A percentile compares a stretch with the other conserved stretches of the same genome.
Evolutionary conservation across 2,888 invertebrate species (phyloP).

Genomic region (Pandemis heparana): DNA sequence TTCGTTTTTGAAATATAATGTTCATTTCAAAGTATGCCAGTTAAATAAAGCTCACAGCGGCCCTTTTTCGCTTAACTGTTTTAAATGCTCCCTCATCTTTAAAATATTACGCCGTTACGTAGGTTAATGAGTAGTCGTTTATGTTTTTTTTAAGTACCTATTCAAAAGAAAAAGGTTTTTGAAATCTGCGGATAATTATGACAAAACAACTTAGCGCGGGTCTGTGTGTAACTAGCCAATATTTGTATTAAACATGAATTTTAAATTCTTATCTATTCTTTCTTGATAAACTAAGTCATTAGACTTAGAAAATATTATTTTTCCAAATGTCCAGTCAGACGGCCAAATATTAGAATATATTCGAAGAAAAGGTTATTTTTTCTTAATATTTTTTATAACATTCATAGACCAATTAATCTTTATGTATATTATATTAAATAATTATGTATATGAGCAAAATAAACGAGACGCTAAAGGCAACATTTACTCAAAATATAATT

Average conservation of each 20-base stretch:
- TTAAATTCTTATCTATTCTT: too few relatives aligned
- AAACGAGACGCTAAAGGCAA: neutral
- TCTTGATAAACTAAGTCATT: too few relatives aligned
- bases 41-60: constrained; percentile 34
- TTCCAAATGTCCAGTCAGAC: too few relatives aligned
- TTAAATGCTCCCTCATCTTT: constrained; percentile 38
- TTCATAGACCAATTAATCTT: neutral
- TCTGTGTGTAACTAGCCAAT: too few relatives aligned
- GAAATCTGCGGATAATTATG: neutral
- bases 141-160: constrained; percentile 25
- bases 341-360: too few relatives aligned
- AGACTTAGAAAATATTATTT: neutral
- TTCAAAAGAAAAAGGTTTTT: constrained; percentile 12
- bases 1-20: constrained; percentile 11
- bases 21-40: constrained; percentile 25
- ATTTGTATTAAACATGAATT: too few relatives aligned
- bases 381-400: neutral
- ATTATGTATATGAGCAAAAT: neutral
- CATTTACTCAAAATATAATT: neutral
- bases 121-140: constrained; percentile 35
- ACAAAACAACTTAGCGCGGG: neutral
- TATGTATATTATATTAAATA: neutral
- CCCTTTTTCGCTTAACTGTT: constrained; percentile 40
- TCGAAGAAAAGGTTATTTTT: too few relatives aligned
- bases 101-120: constrained; percentile 37